Percentiles rank a stretch among this genome's conserved stretches.
Conservation (phyloP, 2,113 vertebrate species). For the Marmota flaviventris region DNA sequence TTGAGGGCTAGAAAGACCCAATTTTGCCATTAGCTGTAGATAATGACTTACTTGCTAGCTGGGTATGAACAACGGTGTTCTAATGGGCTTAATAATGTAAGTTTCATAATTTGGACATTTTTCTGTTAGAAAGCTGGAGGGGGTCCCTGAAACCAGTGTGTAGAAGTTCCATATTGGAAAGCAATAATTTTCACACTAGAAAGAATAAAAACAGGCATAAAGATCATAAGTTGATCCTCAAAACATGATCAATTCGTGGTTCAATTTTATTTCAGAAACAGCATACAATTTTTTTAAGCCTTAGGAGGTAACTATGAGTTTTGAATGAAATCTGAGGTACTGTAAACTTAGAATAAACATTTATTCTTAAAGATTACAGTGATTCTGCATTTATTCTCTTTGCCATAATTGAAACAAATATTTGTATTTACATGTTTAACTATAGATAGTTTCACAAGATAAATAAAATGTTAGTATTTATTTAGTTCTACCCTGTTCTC, state of each 20-base stretch:
- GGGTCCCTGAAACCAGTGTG: background rate
- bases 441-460: background rate
- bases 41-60: background rate
- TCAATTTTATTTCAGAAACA: constrained; percentile 15
- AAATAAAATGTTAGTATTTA: background rate
- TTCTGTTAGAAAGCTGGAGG: background rate
- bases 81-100: constrained; percentile 21
- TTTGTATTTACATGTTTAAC: background rate
- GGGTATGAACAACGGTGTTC: background rate
- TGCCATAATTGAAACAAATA: background rate
- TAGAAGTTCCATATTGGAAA: background rate
- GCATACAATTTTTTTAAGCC: background rate
- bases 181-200: background rate
- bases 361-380: background rate
- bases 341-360: background rate
- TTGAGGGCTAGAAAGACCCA: constrained; percentile 49
- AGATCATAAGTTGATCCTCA: background rate
- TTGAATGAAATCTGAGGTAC: background rate
- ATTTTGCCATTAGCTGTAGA: constrained; percentile 53
- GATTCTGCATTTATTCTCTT: background rate
- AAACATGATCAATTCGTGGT: background rate
- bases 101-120: constrained; percentile 25
- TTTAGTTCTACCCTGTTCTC: background rate
- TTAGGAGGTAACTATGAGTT: background rate
- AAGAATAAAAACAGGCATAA: constrained; percentile 8